Evolutionary conservation across 2,113 vertebrate genomes (phyloP).

Genomic region (Calypte anna): DNA sequence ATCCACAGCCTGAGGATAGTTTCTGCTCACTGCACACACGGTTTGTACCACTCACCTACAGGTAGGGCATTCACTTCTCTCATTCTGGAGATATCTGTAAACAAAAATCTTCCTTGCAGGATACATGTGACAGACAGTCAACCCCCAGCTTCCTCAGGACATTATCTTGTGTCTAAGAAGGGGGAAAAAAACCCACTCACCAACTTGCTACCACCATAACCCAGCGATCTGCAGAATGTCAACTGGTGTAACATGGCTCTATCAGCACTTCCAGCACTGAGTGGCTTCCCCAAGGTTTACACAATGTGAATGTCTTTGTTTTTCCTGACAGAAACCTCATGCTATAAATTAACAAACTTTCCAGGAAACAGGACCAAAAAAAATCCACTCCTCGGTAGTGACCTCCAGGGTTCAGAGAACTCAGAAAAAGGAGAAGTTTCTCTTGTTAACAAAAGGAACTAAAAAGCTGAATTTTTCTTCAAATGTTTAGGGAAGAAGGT

Average conservation of each 20-base stretch:
- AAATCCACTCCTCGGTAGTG: accelerated
- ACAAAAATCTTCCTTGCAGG: background rate
- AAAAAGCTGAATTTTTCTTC: background rate
- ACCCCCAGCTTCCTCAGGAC: background rate
- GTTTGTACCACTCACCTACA: accelerated
- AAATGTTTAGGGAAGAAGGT: background rate
- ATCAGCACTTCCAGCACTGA: background rate
- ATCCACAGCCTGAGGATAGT: background rate
- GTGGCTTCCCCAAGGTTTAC: background rate
- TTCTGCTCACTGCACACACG: background rate
- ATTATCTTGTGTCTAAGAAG: background rate
- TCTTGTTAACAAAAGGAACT: background rate
- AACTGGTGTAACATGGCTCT: background rate
- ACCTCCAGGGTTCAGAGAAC: background rate
- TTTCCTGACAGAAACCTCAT: background rate
- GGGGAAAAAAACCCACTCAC: background rate
- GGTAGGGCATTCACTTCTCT: background rate
- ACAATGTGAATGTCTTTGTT: accelerated
- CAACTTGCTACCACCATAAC: background rate
- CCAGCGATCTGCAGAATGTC: background rate
- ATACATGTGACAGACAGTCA: background rate
- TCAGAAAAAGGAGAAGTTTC: background rate
- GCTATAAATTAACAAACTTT: background rate
- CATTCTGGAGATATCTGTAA: background rate
- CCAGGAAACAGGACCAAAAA: background rate